phyloP scores from a whole-genome alignment of 2,888 invertebrate genomes.

The Imbricaverruca yamaguchii region DNA sequence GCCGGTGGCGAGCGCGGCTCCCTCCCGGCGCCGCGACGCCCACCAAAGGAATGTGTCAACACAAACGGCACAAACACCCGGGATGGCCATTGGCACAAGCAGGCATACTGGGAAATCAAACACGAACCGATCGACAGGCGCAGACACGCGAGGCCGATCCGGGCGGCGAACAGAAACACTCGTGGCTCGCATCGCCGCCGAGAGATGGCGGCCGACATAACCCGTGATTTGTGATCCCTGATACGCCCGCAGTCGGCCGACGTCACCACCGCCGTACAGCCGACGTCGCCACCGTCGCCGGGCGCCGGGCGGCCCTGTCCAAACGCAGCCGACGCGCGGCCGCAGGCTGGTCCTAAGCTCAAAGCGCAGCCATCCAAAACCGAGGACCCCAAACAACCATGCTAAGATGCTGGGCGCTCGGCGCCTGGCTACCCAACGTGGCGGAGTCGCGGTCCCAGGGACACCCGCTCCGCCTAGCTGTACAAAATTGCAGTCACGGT shows the following conservation, averaged over 20 bases:
- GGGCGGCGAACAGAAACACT: neutral
- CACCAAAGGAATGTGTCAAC: neutral
- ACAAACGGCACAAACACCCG: neutral
- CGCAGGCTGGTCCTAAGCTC: neutral
- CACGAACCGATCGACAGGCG: neutral
- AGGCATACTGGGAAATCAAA: neutral
- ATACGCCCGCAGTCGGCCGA: neutral
- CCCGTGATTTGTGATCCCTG: constrained; percentile 9
- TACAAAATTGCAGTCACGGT: neutral
- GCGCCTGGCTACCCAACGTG: neutral
- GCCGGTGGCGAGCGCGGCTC: neutral
- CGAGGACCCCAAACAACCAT: neutral
- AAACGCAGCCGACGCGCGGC: neutral
- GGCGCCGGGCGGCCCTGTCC: neutral
- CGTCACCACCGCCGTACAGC: too few species aligned
- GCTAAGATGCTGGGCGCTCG: neutral
- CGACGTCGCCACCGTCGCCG: too few species aligned
- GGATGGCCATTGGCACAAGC: constrained; percentile 7
- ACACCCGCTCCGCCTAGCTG: neutral
- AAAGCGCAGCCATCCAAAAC: neutral
- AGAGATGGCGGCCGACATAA: neutral
- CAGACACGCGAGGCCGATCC: neutral
- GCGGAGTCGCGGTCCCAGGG: neutral
- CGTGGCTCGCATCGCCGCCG: neutral
- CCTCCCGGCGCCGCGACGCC: neutral